Evolutionary conservation across 2,797 vertebrate genomes (phyloP), one percentile per base, ranked within the genome.

Genomic region (Falco berigora): DNA sequence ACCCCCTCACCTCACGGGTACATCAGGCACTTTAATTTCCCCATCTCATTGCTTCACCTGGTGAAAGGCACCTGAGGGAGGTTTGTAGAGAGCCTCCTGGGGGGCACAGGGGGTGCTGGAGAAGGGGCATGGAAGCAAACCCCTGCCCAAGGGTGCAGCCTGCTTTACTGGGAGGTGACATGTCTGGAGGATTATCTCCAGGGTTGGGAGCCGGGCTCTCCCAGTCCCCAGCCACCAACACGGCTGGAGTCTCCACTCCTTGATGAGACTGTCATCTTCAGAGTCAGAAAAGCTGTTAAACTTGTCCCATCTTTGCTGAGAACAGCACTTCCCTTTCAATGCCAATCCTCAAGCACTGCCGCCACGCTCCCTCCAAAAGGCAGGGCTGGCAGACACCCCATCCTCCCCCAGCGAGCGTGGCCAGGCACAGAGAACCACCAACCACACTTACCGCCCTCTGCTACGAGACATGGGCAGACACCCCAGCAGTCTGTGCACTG

Each of bases 181-280:
- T 0, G 3, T 15, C 63, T 23, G 63, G 23, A 75, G 46, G 42
- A 42, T 9, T 3, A 2, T 19, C 46, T 9, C 63, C 5, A 49
- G 6, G 49, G 24, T 72, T 6, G 0, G 13, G 23, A 49, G 21
- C 0, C 0, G 47, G 53, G 27, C 40, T 92, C n/a, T 47, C 34
- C 68, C 40, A 4, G 69, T 63, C 55, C 69, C 32, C 2, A 2
- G 32, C 46, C 62, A 32, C 42, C 68, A 44, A 21, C 36, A 42
- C 61, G 0, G 59, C 78, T 42, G 58, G 59, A 88, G 5, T 6
- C 84, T 34, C 30, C 16, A 3, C 67, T 92, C 71, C 86, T 40
- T 2, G 18, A 19, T 2, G 8, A 66, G 16, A 76, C 13, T 0
- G 0, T 8, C 73, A 50, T 5, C 61, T 46, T 4, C 49, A 23